Evolutionary conservation across 2,888 invertebrate species (phyloP).

Genomic region (Molorchus minor): DNA sequence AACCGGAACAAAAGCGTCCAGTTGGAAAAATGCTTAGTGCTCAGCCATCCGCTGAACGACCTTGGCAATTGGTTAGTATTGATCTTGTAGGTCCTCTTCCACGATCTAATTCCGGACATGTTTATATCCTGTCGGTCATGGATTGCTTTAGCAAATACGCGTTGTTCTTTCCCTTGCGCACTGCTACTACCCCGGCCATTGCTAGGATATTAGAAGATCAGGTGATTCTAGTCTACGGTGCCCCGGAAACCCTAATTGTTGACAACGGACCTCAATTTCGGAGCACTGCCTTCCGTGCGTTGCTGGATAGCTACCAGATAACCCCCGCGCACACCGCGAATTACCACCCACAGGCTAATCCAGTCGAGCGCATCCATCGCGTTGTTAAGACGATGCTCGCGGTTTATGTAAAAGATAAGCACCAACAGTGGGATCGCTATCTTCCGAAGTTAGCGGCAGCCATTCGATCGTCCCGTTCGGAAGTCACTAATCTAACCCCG

Average conservation of each 20-base stretch:
- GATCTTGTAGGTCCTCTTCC: slow-evolving; percentile 29
- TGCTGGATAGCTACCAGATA: not conserved
- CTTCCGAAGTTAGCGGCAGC: not conserved
- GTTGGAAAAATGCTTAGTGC: slow-evolving; percentile 20
- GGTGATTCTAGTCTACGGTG: slow-evolving; percentile 19
- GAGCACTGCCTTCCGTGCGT: not conserved
- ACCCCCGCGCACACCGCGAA: too few species aligned
- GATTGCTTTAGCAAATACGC: slow-evolving; percentile 24
- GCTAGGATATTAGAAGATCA: slow-evolving; percentile 14
- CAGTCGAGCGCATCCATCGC: slow-evolving; percentile 50
- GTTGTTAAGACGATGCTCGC: slow-evolving; percentile 46
- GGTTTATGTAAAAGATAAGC: not conserved
- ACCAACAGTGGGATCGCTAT: not conserved
- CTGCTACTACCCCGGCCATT: slow-evolving; percentile 9
- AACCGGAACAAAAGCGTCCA: slow-evolving; percentile 27
- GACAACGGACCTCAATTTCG: not conserved
- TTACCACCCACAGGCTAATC: slow-evolving; percentile 52
- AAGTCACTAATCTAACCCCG: not conserved
- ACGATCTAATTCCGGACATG: slow-evolving; percentile 15
- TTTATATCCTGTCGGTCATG: slow-evolving; percentile 22
- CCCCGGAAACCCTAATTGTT: not conserved
- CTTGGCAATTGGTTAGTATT: slow-evolving; percentile 27
- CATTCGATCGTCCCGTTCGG: not conserved
- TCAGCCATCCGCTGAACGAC: slow-evolving; percentile 13
- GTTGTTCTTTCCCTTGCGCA: slow-evolving; percentile 16